Conservation (phyloP, 2,888 invertebrate species). For the Saturnia pavonia region DNA sequence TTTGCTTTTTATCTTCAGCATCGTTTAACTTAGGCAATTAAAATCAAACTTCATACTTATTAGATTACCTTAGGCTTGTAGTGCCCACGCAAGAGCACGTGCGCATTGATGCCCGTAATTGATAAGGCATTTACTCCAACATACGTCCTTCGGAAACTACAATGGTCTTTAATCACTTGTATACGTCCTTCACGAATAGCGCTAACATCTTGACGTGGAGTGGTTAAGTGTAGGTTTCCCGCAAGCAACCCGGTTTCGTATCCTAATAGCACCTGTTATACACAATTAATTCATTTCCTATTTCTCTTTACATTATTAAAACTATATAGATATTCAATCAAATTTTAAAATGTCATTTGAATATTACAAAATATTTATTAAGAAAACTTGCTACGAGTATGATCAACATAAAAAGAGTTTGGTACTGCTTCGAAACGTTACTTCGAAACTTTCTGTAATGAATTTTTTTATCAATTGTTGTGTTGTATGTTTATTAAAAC, state of each 20-base stretch:
- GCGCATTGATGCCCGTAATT: constrained; percentile 52
- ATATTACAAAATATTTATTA: not conserved
- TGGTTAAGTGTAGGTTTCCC: constrained; percentile 85
- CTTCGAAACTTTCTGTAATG: no score
- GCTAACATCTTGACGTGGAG: constrained; percentile 73
- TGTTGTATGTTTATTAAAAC: not conserved
- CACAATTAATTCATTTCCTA: not conserved
- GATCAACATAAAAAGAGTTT: no score
- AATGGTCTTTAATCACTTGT: constrained; percentile 82
- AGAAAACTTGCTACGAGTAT: not conserved
- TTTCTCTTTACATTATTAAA: no score
- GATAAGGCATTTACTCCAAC: constrained; percentile 56
- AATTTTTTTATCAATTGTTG: no score
- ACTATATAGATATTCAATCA: no score
- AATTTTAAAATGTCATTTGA: not conserved
- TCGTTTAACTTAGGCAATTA: no score
- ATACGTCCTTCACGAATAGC: constrained; percentile 75
- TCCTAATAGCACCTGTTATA: constrained; percentile 73
- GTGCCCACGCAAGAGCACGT: constrained; percentile 50
- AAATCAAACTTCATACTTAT: not conserved
- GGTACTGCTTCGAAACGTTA: no score
- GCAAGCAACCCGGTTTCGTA: constrained; percentile 86
- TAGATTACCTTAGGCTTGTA: constrained; percentile 54
- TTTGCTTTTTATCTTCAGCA: not conserved
- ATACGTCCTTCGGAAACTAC: constrained; percentile 76